Conservation (phyloP, 1,140 invertebrate genomes). For the Lucilia sericata region DNA sequence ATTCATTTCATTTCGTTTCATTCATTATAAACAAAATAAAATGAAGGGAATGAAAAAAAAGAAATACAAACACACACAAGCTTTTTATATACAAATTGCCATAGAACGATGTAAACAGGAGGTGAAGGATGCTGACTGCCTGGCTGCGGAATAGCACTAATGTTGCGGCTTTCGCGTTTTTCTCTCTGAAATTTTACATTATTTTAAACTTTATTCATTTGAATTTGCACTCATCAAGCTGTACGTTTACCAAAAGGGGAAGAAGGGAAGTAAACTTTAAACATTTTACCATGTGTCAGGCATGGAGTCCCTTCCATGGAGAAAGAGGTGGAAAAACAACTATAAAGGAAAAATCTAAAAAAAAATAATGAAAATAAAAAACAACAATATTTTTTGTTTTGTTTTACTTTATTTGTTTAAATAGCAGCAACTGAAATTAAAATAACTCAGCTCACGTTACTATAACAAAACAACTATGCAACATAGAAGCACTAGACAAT, state of each 20-base stretch:
- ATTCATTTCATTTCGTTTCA: slow-evolving; percentile 50
- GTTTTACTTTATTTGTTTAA: neutral
- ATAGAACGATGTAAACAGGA: neutral
- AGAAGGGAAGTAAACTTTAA: neutral
- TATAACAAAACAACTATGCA: neutral
- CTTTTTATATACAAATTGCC: too few species aligned
- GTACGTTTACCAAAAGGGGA: neutral
- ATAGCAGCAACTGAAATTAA: slow-evolving; percentile 29
- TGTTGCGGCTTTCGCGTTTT: slow-evolving; percentile 28
- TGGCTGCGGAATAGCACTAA: neutral
- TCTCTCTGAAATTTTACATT: slow-evolving; percentile 21
- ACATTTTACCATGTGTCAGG: neutral
- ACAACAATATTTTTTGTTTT: neutral
- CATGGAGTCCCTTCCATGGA: neutral
- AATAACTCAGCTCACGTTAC: neutral
- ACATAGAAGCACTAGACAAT: neutral
- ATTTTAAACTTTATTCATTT: slow-evolving; percentile 45
- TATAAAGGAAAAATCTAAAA: neutral
- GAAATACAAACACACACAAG: neutral
- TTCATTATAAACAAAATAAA: slow-evolving; percentile 35
- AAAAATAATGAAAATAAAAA: neutral
- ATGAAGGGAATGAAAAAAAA: neutral
- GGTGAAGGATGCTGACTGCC: neutral
- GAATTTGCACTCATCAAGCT: slow-evolving; percentile 45
- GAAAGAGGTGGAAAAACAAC: neutral